Conservation (phyloP, 2,888 invertebrate species). For the Ormyrus labotus region DNA sequence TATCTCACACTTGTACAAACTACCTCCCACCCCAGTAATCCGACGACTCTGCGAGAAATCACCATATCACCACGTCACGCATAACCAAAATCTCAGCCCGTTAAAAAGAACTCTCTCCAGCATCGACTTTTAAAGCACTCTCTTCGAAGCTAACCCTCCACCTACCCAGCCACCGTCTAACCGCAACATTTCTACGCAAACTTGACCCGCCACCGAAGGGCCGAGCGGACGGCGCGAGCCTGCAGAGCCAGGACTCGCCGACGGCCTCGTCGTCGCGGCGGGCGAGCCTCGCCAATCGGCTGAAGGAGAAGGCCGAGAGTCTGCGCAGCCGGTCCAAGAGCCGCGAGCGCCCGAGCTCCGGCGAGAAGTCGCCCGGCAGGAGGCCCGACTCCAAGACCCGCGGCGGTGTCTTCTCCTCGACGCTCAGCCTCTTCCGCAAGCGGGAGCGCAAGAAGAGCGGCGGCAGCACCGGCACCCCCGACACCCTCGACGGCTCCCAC, state of each 20-base stretch:
- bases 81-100: too few species aligned
- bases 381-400: conserved; percentile 26
- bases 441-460: conserved; percentile 71
- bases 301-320: conserved; percentile 74
- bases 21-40: too few species aligned
- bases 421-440: conserved; percentile 72
- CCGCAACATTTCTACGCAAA: too few species aligned
- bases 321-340: conserved; percentile 74
- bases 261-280: conserved; percentile 67
- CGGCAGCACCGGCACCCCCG: conserved; percentile 49
- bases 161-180: too few species aligned
- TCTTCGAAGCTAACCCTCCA: too few species aligned
- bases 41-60: too few species aligned
- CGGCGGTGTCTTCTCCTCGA: conserved; percentile 72
- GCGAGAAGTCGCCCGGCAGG: conserved; percentile 43
- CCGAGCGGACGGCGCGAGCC: conserved; percentile 67
- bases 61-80: too few species aligned
- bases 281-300: conserved; percentile 72
- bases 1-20: too few species aligned
- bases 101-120: too few species aligned
- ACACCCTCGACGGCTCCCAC: conserved; percentile 41
- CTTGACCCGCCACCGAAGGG: conserved; percentile 58
- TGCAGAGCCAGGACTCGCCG: conserved; percentile 71
- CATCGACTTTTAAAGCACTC: too few species aligned
- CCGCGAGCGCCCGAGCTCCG: conserved; percentile 67